Evolutionary conservation across 2,113 vertebrate species (phyloP).

Genomic region (Nycticebus coucang): DNA sequence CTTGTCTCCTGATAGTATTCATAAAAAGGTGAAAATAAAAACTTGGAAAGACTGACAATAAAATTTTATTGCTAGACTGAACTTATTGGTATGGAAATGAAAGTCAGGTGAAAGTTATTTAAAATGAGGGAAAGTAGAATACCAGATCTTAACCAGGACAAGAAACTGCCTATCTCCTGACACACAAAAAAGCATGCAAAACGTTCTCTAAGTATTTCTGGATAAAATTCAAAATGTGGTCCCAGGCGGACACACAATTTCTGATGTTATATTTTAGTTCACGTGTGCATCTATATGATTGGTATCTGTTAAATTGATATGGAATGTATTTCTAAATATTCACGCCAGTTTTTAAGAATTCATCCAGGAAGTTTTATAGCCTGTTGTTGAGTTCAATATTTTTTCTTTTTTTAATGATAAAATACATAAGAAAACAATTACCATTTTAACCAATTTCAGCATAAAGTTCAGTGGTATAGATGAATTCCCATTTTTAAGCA

Average conservation of each 20-base stretch:
- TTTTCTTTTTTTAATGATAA: neutral
- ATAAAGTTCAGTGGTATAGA: neutral
- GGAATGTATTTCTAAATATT: neutral
- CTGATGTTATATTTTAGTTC: neutral
- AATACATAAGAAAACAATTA: neutral
- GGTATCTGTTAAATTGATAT: neutral
- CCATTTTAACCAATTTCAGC: neutral
- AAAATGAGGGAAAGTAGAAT: conserved; percentile 75
- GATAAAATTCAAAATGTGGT: conserved; percentile 16
- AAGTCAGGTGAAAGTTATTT: conserved; percentile 81
- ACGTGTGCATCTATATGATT: neutral
- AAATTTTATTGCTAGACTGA: conserved; percentile 80
- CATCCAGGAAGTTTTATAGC: neutral
- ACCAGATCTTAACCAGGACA: conserved; percentile 61
- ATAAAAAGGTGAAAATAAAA: conserved; percentile 81
- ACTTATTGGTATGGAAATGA: conserved; percentile 81
- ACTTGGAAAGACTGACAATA: conserved; percentile 77
- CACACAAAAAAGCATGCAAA: neutral
- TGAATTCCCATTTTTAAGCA: neutral
- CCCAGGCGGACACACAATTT: neutral
- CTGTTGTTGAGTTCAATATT: neutral
- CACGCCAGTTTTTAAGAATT: neutral
- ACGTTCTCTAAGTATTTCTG: neutral
- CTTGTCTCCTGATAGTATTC: conserved; percentile 63
- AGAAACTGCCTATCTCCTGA: conserved; percentile 29